Evolutionary conservation across 2,797 vertebrate species (phyloP).

Genomic region (Nyctibius grandis): DNA sequence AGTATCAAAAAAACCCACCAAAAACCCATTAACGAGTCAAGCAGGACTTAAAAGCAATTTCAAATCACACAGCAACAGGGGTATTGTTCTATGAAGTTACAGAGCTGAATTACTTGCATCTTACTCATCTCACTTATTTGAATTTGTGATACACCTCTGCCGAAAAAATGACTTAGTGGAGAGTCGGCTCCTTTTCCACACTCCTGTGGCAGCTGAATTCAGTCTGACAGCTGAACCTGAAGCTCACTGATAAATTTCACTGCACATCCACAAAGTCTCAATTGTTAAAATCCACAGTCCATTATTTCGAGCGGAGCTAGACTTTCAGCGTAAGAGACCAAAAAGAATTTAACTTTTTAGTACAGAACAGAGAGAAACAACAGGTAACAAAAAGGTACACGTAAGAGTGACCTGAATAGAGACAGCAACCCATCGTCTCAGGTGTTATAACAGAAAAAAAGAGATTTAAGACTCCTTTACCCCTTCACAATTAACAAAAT

Average conservation of each 20-base stretch:
- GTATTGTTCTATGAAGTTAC: not conserved
- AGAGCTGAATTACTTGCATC: not conserved
- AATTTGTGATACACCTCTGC: not conserved
- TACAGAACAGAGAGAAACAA: not conserved
- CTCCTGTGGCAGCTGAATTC: not conserved
- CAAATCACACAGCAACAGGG: not conserved
- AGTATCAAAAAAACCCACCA: not conserved
- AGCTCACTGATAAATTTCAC: not conserved
- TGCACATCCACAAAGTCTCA: not conserved
- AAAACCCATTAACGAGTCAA: not conserved
- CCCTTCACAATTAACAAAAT: not conserved
- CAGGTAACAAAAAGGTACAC: not conserved
- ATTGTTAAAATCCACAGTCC: not conserved
- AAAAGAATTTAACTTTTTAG: not conserved
- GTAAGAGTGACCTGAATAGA: not conserved
- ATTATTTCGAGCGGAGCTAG: not conserved
- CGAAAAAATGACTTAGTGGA: not conserved
- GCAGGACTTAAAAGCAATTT: conserved; percentile 2
- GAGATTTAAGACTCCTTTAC: not conserved
- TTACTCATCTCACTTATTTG: not conserved
- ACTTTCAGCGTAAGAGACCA: not conserved
- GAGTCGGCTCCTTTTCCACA: not conserved
- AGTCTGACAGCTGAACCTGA: not conserved
- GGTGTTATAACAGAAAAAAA: not conserved
- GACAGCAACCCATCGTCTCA: not conserved